These are phyloP conservation scores for Atrina japonica DNA, from an alignment of 2,888 invertebrate species.

Conservation along the genomic window DNA sequence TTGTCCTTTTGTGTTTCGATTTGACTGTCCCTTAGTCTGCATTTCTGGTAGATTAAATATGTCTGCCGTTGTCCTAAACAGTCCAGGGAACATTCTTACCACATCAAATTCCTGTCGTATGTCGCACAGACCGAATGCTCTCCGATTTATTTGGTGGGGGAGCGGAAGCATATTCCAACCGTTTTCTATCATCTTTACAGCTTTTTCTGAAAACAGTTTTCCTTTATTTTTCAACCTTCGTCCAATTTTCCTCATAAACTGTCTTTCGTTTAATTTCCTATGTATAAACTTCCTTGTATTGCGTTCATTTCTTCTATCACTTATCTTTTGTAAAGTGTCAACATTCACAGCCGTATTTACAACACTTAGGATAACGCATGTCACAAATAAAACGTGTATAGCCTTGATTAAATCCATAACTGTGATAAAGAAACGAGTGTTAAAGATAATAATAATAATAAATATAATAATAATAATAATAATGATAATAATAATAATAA, in stretches of 20 bases:
- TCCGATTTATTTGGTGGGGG: slow-evolving; percentile 8
- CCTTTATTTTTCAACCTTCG: neutral
- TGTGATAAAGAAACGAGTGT: too few species aligned
- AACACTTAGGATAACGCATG: too few species aligned
- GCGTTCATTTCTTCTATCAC: too few species aligned
- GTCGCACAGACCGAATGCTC: slow-evolving; percentile 34
- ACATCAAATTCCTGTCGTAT: slow-evolving; percentile 25
- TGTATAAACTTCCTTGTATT: too few species aligned
- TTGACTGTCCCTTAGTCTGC: neutral
- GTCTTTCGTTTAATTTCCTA: neutral
- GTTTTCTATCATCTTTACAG: slow-evolving; percentile 8
- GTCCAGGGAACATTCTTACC: slow-evolving; percentile 31
- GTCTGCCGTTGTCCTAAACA: slow-evolving; percentile 27
- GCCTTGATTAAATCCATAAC: too few species aligned
- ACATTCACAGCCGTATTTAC: too few species aligned
- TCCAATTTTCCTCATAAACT: slow-evolving; percentile 19
- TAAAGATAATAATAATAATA: too few species aligned
- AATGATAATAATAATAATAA: too few species aligned
- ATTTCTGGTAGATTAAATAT: slow-evolving; percentile 19
- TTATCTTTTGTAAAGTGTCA: too few species aligned
- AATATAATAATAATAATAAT: too few species aligned
- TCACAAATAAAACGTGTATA: too few species aligned
- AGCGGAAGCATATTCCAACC: slow-evolving; percentile 9
- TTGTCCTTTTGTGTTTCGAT: too few species aligned
- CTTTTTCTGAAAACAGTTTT: neutral